phyloP scores from a whole-genome alignment of 53 echinoderm and acorn worm genomes.

The Holothuria scabra region DNA sequence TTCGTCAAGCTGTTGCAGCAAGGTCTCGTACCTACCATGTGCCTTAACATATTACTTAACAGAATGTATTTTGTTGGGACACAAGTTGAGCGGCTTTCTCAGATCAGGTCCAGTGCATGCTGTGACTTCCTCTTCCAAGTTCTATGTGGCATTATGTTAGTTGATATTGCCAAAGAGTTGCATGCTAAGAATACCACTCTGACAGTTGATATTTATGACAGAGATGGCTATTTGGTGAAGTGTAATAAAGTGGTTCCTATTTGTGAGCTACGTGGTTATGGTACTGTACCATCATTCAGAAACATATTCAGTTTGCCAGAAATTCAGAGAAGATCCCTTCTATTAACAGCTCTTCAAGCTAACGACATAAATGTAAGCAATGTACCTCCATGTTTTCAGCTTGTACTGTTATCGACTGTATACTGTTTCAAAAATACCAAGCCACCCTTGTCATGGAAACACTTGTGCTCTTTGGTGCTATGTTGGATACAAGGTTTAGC shows the following conservation, averaged over 20 bases:
- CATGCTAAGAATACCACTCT: background rate
- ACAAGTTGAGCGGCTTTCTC: slow-evolving; percentile 22
- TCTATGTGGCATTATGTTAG: slow-evolving; percentile 20
- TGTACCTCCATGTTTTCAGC: slow-evolving; percentile 53
- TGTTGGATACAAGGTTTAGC: slow-evolving; percentile 64
- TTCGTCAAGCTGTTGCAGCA: slow-evolving; percentile 13
- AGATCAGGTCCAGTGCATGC: slow-evolving; percentile 9
- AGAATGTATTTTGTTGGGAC: slow-evolving; percentile 48
- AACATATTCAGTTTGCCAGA: background rate
- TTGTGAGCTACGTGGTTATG: slow-evolving; percentile 6
- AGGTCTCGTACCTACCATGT: slow-evolving; percentile 22
- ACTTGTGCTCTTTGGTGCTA: slow-evolving; percentile 59
- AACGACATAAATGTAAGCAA: slow-evolving; percentile 16
- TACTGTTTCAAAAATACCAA: slow-evolving; percentile 63
- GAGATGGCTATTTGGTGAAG: slow-evolving; percentile 32
- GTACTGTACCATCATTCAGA: slow-evolving; percentile 10
- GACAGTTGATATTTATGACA: slow-evolving; percentile 48
- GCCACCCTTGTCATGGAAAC: slow-evolving; percentile 41
- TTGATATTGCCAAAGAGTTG: background rate
- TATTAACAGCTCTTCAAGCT: background rate
- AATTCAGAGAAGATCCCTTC: slow-evolving; percentile 5
- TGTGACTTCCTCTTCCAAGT: background rate
- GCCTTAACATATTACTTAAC: slow-evolving; percentile 16
- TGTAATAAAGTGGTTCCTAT: slow-evolving; percentile 35
- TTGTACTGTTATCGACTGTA: slow-evolving; percentile 49